phyloP scores from a whole-genome alignment of 2,888 invertebrate species.

The Ecdyonurus torrentis region DNA sequence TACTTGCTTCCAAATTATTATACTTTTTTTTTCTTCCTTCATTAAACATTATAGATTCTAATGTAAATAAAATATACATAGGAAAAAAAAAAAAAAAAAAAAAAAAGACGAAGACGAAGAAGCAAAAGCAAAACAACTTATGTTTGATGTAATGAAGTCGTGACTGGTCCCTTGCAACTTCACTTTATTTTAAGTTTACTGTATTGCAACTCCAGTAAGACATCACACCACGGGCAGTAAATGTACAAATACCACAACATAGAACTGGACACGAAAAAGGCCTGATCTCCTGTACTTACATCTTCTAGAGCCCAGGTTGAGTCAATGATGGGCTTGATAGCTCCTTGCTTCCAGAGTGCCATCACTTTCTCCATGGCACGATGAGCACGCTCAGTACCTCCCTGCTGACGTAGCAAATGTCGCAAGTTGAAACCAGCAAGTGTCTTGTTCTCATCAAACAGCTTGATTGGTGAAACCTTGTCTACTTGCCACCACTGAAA shows the following conservation, averaged over 20 bases:
- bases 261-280: no score
- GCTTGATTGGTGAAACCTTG: slow-evolving; percentile 72
- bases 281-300: no score
- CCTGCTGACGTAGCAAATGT: slow-evolving; percentile 63
- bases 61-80: no score
- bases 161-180: neutral
- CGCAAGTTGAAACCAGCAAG: slow-evolving; percentile 70
- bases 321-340: slow-evolving; percentile 67
- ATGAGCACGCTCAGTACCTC: slow-evolving; percentile 50
- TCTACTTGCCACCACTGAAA: slow-evolving; percentile 83
- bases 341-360: slow-evolving; percentile 55
- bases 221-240: neutral
- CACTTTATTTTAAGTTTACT: neutral
- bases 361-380: slow-evolving; percentile 55
- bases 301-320: slow-evolving; percentile 79
- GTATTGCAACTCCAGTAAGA: no score
- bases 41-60: no score
- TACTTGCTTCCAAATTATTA: no score
- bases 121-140: no score
- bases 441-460: slow-evolving; percentile 78
- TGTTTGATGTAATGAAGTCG: neutral
- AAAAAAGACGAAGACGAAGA: no score
- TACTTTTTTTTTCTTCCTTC: no score
- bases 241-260: neutral
- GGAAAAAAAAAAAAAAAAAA: no score